Evolutionary conservation across 2,888 invertebrate genomes (phyloP).

Genomic region (Drosophila borborema): DNA sequence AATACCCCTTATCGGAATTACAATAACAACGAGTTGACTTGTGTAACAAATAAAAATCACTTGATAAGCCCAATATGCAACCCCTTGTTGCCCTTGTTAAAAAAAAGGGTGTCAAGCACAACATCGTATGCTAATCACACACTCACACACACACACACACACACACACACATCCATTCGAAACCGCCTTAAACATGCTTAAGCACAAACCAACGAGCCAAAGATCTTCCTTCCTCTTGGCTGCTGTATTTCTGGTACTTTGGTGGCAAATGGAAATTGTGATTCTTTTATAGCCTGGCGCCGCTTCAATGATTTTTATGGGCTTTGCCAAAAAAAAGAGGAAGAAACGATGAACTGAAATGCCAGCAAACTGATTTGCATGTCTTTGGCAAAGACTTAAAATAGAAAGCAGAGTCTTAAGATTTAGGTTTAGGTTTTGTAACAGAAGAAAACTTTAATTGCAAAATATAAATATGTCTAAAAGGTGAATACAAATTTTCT

Average conservation of each 20-base stretch:
- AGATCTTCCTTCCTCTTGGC: constrained; percentile 36
- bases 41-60: constrained; percentile 75
- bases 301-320: constrained; percentile 83
- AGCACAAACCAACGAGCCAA: constrained; percentile 69
- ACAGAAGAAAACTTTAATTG: not conserved
- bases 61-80: constrained; percentile 75
- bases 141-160: constrained; percentile 1
- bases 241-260: constrained; percentile 28
- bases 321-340: constrained; percentile 39
- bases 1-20: constrained; percentile 63
- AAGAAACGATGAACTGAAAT: constrained; percentile 30
- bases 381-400: constrained; percentile 28
- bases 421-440: not conserved
- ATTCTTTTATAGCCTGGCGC: constrained; percentile 72
- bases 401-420: constrained; percentile 9
- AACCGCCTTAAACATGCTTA: constrained; percentile 67
- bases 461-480: too few relatives aligned
- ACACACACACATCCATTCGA: constrained; percentile 30
- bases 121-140: constrained; percentile 76
- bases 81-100: constrained; percentile 51
- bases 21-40: constrained; percentile 64
- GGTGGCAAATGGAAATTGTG: constrained; percentile 69
- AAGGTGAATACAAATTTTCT: too few relatives aligned
- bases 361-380: constrained; percentile 70
- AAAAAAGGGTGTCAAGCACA: constrained; percentile 66